Base-by-base conservation (phyloP, 2,888 invertebrate species). In the Frankliniella intonsa region DNA sequence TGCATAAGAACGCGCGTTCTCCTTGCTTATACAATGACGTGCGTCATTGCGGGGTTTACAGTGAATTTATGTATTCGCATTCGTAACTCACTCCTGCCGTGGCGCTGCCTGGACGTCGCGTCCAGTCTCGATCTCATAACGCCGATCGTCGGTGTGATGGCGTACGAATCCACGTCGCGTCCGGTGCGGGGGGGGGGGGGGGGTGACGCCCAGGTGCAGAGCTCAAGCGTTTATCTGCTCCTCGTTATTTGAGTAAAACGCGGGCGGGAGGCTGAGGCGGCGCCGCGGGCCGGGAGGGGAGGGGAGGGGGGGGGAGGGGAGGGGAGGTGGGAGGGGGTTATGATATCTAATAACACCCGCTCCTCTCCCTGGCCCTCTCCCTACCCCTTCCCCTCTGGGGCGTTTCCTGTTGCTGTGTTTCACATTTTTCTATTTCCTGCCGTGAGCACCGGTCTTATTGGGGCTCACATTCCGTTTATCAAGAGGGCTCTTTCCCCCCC, bases 351-450 rank as follows among this genome's bases (percentile, higher is more conserved):
- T 76, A 76, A 76, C 69, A 25, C 22, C 25, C 22, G 11, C 69
- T 19, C 55, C 17, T 17, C 17, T 25, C 22, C 69, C 25, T 22
- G 25, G 22, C 69, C 69, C 69, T 25, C 25, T 9, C 69, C 69
- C 69, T 22, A 1, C 69, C 8, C 7, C 69, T 22, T 8, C 11
- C 25, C 25, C 25, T 25, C 25, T 38, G 3, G 38, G 38, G 3
- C 38, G 38, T 38, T 38, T 38, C 38, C 69, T 12, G 69, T 25
- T 25, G 69, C 69, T 22, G 25, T 76, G 69, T 25, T 76, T 76
- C 69, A 76, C 69, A 76, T 76, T 76, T 38, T 38, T 25, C 69
- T 25, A 76, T 76, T 76, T 76, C 69, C 69, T 76, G 69, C 25
- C 25, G 69, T 62, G 62, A 17, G 38, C 62, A 7, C 69, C 8